These are phyloP conservation scores for Trichosurus vulpecula DNA, from an alignment of 2,797 vertebrate species.

Conservation along the genomic window DNA sequence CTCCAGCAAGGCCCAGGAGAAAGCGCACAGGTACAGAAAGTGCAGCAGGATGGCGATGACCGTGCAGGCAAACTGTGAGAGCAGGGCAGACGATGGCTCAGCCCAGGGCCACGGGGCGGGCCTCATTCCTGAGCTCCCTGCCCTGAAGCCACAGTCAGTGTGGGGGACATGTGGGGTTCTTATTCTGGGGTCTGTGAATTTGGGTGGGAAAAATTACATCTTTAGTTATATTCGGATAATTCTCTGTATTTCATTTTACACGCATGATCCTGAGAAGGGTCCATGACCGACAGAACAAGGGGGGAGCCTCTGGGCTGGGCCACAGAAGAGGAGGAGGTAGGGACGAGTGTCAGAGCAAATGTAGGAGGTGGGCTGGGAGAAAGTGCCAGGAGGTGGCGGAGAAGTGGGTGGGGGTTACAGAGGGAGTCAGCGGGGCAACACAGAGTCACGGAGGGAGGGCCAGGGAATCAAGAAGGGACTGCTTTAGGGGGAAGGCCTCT, in stretches of 20 bases:
- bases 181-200: not conserved
- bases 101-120: not conserved
- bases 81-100: not conserved
- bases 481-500: no score
- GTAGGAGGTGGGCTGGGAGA: not conserved
- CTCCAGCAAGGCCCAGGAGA: constrained; percentile 96
- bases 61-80: constrained; percentile 92
- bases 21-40: constrained; percentile 96
- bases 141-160: not conserved
- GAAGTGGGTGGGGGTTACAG: not conserved
- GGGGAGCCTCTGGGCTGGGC: not conserved
- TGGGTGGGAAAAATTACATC: not conserved
- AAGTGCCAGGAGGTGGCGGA: not conserved
- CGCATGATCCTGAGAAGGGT: not conserved
- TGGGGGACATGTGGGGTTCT: not conserved
- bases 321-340: not conserved
- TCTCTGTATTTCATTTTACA: not conserved
- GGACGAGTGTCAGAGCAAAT: not conserved
- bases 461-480: not conserved
- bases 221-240: not conserved
- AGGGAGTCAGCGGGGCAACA: not conserved
- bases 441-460: not conserved
- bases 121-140: no score
- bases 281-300: fast-evolving
- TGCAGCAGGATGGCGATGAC: constrained; percentile 97